Evolutionary conservation across 1,140 invertebrate genomes (phyloP), one percentile per base, ranked within the genome.

Genomic region (Drosophila carrolli): DNA sequence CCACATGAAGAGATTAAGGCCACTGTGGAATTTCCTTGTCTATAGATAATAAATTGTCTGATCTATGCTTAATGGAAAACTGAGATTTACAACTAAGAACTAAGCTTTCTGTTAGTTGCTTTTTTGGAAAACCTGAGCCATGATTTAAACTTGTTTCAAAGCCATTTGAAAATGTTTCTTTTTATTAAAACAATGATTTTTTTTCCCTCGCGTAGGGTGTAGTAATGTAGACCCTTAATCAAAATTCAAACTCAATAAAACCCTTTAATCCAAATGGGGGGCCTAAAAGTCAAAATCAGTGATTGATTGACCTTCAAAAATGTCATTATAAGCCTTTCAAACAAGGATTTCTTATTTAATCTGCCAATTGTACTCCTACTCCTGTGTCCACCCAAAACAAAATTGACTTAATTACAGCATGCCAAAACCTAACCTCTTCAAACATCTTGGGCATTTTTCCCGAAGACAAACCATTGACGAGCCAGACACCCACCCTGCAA

Each of bases 391-490:
- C 6, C 23, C 27, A 32, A 44, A 8, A 19, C 13, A 16, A 51
- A 43, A 62, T 67, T 27, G 16, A n/a, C 32, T 51, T 19, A 67
- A 65, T 67, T 66, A 19, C 48, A 41, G n/a, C 29, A 16, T 43
- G 48, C 10, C 10, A n/a, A 32, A n/a, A 3, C 19, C 19, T 4
- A n/a, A 14, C 10, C 16, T 16, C 38, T 7, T 3, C n/a, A 35
- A 29, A 61, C 41, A 44, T 43, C 46, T 29, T 16, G 19, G n/a
- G 8, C 13, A 66, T 66, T 66, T 55, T 55, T 13, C 16, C 29
- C 38, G 6, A 40, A 19, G 75, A 78, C 61, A 61, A 38, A 61
- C 65, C 46, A 56, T 70, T 76, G 81, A 85, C 65, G 60, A 65
- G 55, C 58, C 48, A 74, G 68, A 60, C 79, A 61, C 73, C 78